These are phyloP conservation scores for Drosophila mettleri DNA, from an alignment of 2,888 invertebrate species.

Conservation along the genomic window DNA sequence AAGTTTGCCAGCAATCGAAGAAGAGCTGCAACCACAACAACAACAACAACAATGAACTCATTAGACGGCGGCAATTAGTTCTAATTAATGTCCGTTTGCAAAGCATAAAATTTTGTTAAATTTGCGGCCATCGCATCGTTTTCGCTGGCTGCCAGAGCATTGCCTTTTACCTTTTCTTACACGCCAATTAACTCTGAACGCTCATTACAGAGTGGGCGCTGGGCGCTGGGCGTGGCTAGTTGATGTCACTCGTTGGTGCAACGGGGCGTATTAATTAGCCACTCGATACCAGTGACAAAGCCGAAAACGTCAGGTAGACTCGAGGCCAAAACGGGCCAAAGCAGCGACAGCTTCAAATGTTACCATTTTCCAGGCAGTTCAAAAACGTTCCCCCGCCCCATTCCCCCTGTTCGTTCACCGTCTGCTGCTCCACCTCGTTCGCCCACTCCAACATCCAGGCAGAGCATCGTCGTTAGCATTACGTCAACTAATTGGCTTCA, in stretches of 20 bases:
- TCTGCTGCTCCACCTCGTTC: neutral
- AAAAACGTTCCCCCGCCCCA: slow-evolving; percentile 49
- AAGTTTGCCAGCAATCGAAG: slow-evolving; percentile 1
- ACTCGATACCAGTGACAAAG: slow-evolving; percentile 62
- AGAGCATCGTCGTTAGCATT: slow-evolving; percentile 69
- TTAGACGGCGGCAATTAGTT: slow-evolving; percentile 71
- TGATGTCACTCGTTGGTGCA: slow-evolving; percentile 70
- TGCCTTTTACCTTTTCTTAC: slow-evolving; percentile 65
- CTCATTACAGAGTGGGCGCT: slow-evolving; percentile 71
- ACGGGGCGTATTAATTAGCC: slow-evolving; percentile 79
- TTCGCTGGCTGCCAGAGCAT: slow-evolving; percentile 5
- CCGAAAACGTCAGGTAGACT: slow-evolving; percentile 29
- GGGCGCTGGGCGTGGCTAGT: slow-evolving; percentile 50
- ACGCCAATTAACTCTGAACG: slow-evolving; percentile 80
- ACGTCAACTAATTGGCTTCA: slow-evolving; percentile 79
- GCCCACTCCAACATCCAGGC: slow-evolving; percentile 6
- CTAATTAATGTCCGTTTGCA: slow-evolving; percentile 74
- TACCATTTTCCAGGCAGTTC: slow-evolving; percentile 75
- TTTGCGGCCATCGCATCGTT: slow-evolving; percentile 39
- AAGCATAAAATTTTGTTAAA: slow-evolving; percentile 70
- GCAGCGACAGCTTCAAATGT: slow-evolving; percentile 59
- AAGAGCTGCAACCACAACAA: neutral
- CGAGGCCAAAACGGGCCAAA: slow-evolving; percentile 3
- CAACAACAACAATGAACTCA: slow-evolving; percentile 57
- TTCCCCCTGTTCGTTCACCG: neutral